phyloP scores from a whole-genome alignment of 2,888 invertebrate species.

The Abscondita cerata region DNA sequence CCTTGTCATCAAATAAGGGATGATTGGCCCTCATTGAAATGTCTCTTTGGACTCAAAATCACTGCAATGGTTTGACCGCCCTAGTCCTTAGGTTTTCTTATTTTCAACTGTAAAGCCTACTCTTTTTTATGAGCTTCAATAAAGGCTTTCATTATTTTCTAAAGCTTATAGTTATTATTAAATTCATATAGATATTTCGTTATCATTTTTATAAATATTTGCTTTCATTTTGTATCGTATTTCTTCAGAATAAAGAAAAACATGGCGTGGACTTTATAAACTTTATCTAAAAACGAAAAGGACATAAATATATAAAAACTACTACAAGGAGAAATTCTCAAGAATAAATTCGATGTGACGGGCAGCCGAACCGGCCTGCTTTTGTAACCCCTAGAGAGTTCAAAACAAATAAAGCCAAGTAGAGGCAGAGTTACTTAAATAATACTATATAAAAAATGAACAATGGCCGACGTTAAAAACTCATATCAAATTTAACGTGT shows the following conservation, averaged over 20 bases:
- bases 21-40: slow-evolving; percentile 50
- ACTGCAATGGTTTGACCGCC: slow-evolving; percentile 37
- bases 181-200: not conserved
- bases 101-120: slow-evolving; percentile 13
- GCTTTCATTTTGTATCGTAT: not conserved
- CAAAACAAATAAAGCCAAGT: slow-evolving; percentile 34
- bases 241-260: slow-evolving; percentile 24
- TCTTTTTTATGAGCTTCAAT: not conserved
- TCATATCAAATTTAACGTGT: too few relatives aligned
- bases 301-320: slow-evolving; percentile 39
- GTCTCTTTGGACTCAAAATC: slow-evolving; percentile 49
- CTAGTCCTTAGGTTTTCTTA: slow-evolving; percentile 16
- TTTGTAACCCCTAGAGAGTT: slow-evolving; percentile 28
- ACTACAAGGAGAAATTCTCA: slow-evolving; percentile 29
- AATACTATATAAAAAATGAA: slow-evolving; percentile 34
- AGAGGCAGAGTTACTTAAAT: slow-evolving; percentile 25
- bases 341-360: slow-evolving; percentile 38
- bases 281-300: slow-evolving; percentile 30
- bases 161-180: not conserved
- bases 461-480: slow-evolving; percentile 8
- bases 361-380: slow-evolving; percentile 33
- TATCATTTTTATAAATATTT: not conserved
- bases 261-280: slow-evolving; percentile 25
- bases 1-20: slow-evolving; percentile 50
- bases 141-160: not conserved